Evolutionary conservation across 2,888 invertebrate genomes (phyloP), one percentile per base, ranked within the genome.

Genomic region (Brachyptera risi): DNA sequence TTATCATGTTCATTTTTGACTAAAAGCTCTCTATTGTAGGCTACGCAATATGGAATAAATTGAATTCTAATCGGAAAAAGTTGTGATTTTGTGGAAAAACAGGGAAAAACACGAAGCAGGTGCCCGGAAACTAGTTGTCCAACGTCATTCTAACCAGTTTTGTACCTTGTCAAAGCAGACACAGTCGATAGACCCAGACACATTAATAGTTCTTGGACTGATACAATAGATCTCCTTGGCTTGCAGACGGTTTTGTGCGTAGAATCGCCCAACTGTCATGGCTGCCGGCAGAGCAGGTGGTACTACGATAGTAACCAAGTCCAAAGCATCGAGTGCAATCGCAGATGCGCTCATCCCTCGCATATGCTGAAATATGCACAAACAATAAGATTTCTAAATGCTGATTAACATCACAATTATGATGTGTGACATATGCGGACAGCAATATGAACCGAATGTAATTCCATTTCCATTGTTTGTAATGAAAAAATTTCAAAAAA

Each of bases 201-300:
- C 92, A 72, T 96, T 97, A 66, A 97, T 96, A 0, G 92, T 87
- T 9, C 95, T 80, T 0, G 96, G 96, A 69, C 93, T 93, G 66
- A 96, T 94, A 72, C 96, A 97, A 71, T 89, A 91, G 59, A 97
- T 89, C 51, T 86, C 78, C 49, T 87, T 86, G 38, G 82, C 82
- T 73, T 89, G 84, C 50, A 97, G 79, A 7, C 96, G 80, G 58
- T 83, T 82, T 72, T 96, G 95, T 0, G 96, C 96, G 74, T 95
- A 93, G 69, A 93, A 82, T 1, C 91, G 85, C 0, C 96, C 96
- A 1, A 96, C 93, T 0, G 96, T 95, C 96, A 96, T 96, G 62
- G 96, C 97, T 40, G 96, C 96, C 1, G 96, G 97, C 47, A 97
- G 76, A 0, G 96, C 96, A 0, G 97, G 96, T 0, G 96, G 96